phyloP scores from a whole-genome alignment of 2,888 invertebrate species.

The Drosophila mimica region DNA sequence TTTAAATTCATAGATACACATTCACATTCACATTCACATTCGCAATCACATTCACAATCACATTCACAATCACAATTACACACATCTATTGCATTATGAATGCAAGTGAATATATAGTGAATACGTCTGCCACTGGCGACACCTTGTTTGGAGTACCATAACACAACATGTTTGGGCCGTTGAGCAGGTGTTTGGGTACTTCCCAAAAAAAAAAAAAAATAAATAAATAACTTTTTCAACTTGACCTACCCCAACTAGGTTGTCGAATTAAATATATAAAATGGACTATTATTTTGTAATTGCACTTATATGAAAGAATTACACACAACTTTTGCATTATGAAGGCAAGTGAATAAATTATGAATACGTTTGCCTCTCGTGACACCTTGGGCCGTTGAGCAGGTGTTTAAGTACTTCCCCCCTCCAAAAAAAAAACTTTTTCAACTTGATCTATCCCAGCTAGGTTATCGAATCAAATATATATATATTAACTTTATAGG shows the following conservation, averaged over 20 bases:
- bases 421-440: no score
- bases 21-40: background rate
- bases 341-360: conserved; percentile 2
- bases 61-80: background rate
- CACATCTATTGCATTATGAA: conserved; percentile 35
- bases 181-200: background rate
- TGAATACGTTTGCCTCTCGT: background rate
- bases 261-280: no score
- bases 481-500: no score
- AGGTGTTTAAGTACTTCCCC: background rate
- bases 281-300: no score
- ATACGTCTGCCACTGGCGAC: background rate
- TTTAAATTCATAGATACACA: conserved; percentile 22
- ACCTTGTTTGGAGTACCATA: background rate
- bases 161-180: background rate
- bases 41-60: background rate
- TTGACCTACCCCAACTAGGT: no score
- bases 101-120: background rate
- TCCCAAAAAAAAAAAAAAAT: background rate
- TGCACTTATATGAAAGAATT: background rate
- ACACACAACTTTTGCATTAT: conserved; percentile 31
- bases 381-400: background rate
- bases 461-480: no score
- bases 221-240: no score
- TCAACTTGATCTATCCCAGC: no score